Evolutionary conservation across 1,140 invertebrate species (phyloP), one percentile per base, ranked within the genome.

Genomic region (Anastrepha ludens): DNA sequence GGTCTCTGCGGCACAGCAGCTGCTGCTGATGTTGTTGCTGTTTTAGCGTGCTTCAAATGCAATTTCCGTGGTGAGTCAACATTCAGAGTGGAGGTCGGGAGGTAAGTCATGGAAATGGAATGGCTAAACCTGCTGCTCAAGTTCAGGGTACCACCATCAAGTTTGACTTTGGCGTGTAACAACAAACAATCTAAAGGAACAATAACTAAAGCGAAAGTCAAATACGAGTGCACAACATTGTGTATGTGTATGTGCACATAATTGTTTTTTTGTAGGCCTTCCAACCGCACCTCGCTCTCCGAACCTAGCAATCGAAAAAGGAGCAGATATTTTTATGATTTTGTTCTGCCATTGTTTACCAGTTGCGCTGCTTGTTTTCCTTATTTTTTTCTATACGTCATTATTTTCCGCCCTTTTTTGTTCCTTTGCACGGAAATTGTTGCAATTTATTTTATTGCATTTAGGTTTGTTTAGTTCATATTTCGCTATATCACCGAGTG

Each of bases 381-480:
- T 8, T 29, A 29, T 29, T 29, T 78, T 47, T 78, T 78, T 78
- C 41, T 6, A 15, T 9, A 67, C 64, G 20, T 7, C n/a, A 67
- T 67, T 67, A 67, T 67, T 67, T 67, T 20, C 64, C 64, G 29
- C 64, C 64, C 11, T 67, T 67, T 67, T 5, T 4, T 55, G n/a
- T 13, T 47, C 44, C 6, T 78, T 8, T 50, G 47, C 41, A n/a
- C 15, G 70, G 44, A 78, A 70, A 47, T 78, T 78, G 70, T 50
- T 78, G 70, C 58, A 62, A 86, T 62, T 86, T 62, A 60, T 86
- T 86, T 86, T 86, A 60, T 86, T 59, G 85, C 20, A 86, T 86
- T 78, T 50, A 50, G 29, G 65, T 67, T 67, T 41, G 65, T 78
- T 50, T 78, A 50, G 44, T 78, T 44, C 29, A 41, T 70, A 13